Conservation (phyloP, 2,797 vertebrate genomes). For the Tarsius wallacei region DNA sequence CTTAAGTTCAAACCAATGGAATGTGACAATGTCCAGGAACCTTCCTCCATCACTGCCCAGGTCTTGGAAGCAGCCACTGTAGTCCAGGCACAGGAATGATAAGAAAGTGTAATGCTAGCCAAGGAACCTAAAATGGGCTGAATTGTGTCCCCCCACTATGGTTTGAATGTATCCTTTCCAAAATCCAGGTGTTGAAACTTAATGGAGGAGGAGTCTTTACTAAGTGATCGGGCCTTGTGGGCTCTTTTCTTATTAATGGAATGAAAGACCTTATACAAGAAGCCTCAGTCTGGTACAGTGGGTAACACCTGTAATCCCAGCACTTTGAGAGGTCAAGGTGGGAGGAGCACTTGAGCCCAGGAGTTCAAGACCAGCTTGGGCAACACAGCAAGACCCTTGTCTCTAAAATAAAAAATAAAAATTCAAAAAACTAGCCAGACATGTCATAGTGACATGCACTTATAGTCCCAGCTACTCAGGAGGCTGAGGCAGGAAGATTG, state of each 20-base stretch:
- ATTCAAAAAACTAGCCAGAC: too few relatives aligned
- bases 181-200: background rate
- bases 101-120: fast-evolving
- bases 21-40: fast-evolving
- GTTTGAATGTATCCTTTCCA: background rate
- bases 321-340: too few relatives aligned
- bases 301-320: too few relatives aligned
- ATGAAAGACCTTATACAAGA: background rate
- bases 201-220: background rate
- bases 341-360: too few relatives aligned
- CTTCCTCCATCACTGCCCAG: background rate
- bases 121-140: background rate
- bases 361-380: too few relatives aligned
- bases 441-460: too few relatives aligned
- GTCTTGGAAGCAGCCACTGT: background rate
- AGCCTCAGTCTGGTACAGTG: background rate
- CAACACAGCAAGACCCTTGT: too few relatives aligned
- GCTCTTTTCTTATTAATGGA: background rate
- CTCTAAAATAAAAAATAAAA: too few relatives aligned
- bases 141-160: fast-evolving
- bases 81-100: too few relatives aligned
- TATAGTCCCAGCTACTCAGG: too few relatives aligned
- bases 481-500: too few relatives aligned
- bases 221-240: background rate
- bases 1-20: background rate